Evolutionary conservation across 2,888 invertebrate species (phyloP).

Genomic region (Alloplasta piceator): DNA sequence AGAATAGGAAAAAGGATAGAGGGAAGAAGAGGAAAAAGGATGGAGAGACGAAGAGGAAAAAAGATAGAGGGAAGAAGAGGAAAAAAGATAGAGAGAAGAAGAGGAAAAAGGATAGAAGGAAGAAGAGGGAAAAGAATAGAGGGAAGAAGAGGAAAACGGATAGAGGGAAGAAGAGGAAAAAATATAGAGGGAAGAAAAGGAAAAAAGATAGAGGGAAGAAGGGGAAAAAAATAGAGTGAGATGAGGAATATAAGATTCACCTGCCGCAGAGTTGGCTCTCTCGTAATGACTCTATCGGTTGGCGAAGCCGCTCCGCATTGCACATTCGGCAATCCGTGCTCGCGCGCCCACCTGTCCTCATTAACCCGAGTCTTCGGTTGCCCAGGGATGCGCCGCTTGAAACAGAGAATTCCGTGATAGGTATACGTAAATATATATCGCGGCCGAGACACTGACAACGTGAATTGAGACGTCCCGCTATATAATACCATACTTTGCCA

Average conservation of each 20-base stretch:
- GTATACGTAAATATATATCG: constrained; percentile 17
- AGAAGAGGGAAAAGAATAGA: no score
- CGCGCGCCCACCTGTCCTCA: constrained; percentile 71
- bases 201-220: no score
- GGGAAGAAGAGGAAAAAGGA: no score
- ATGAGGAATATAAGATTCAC: constrained; percentile 68
- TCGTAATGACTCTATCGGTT: constrained; percentile 75
- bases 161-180: no score
- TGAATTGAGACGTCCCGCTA: constrained; percentile 36
- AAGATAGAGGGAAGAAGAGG: no score
- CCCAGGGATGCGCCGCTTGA: constrained; percentile 29
- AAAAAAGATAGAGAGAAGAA: no score
- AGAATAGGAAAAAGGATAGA: no score
- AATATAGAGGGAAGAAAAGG: no score
- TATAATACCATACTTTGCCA: constrained; percentile 38
- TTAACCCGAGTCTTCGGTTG: constrained; percentile 48
- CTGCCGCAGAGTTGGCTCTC: constrained; percentile 66
- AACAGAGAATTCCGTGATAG: constrained; percentile 39
- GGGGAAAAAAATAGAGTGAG: constrained; percentile 27
- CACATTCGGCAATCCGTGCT: constrained; percentile 52
- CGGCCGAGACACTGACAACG: constrained; percentile 16
- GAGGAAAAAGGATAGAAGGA: not conserved
- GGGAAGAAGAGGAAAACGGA: no score
- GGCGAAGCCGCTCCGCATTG: constrained; percentile 30
- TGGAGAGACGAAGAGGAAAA: no score